Percentiles rank a stretch among this genome's conserved stretches.
phyloP scores from a whole-genome alignment of 53 echinoderm and acorn worm species.

The Antedon mediterranea region DNA sequence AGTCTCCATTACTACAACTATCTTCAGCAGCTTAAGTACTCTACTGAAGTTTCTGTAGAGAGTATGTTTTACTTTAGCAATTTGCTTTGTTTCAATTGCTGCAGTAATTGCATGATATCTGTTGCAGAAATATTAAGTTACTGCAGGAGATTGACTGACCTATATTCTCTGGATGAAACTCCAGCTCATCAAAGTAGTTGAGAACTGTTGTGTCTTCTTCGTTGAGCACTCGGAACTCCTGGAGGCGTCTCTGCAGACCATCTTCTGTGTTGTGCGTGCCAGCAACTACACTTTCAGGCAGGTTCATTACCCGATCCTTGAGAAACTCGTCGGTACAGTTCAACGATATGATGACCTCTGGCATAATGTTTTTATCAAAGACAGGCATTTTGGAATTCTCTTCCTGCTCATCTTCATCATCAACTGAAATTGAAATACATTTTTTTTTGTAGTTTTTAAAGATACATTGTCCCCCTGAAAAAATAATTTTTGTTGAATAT shows the following conservation, averaged over 20 bases:
- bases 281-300: conserved; percentile 74
- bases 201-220: conserved; percentile 94
- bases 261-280: conserved; percentile 97
- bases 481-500: too few relatives aligned
- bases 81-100: too few relatives aligned
- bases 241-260: conserved; percentile 56
- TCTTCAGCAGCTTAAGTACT: too few relatives aligned
- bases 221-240: conserved; percentile 70
- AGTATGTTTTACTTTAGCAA: too few relatives aligned
- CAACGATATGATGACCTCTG: conserved; percentile 78
- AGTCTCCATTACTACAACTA: too few relatives aligned
- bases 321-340: conserved; percentile 79
- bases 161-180: conserved; percentile 84
- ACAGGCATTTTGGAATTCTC: conserved; percentile 70
- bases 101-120: too few relatives aligned
- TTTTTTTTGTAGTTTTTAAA: background rate
- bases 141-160: conserved; percentile 55
- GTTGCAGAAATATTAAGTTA: too few relatives aligned
- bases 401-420: conserved; percentile 93
- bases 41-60: too few relatives aligned
- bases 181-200: conserved; percentile 97
- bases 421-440: conserved; percentile 38
- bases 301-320: conserved; percentile 90
- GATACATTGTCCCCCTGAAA: too few relatives aligned
- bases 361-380: conserved; percentile 80